Evolutionary conservation across 1,140 invertebrate genomes (phyloP).

Genomic region (Colletes latitarsis): DNA sequence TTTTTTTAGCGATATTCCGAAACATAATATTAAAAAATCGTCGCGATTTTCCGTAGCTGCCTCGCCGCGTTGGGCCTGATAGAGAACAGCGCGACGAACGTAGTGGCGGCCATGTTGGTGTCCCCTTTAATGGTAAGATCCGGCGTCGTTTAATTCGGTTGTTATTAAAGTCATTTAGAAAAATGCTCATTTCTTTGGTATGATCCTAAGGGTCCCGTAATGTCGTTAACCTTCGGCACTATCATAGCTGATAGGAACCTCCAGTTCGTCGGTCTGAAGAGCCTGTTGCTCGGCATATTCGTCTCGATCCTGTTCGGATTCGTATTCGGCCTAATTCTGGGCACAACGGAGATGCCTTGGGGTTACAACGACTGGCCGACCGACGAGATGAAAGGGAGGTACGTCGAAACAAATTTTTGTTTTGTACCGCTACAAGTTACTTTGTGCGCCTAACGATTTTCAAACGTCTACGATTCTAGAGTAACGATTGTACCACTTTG

Average conservation of each 20-base stretch:
- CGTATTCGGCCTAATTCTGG: conserved; percentile 88
- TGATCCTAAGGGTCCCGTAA: conserved; percentile 86
- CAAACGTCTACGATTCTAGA: too few relatives aligned
- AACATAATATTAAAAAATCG: background rate
- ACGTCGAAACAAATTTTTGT: conserved; percentile 31
- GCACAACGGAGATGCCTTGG: conserved; percentile 89
- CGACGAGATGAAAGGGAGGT: conserved; percentile 90
- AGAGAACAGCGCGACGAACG: conserved; percentile 90
- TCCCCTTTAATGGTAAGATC: conserved; percentile 89
- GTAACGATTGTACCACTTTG: too few relatives aligned
- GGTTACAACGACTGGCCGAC: conserved; percentile 90
- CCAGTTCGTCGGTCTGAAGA: conserved; percentile 85
- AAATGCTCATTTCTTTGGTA: conserved; percentile 2
- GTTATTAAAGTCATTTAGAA: background rate
- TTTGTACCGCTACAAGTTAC: too few relatives aligned
- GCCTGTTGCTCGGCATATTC: conserved; percentile 86
- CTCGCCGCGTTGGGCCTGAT: conserved; percentile 88
- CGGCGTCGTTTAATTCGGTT: background rate
- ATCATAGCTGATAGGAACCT: conserved; percentile 88
- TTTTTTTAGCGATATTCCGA: too few relatives aligned
- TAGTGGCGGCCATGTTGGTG: conserved; percentile 93
- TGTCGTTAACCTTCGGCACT: conserved; percentile 91
- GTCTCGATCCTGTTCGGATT: conserved; percentile 89
- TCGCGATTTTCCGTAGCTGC: conserved; percentile 68
- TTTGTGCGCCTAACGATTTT: too few relatives aligned